Percentiles rank a stretch among this genome's conserved stretches.
Conservation (phyloP, 2,113 vertebrate species). For the Erpornis zantholeuca region DNA sequence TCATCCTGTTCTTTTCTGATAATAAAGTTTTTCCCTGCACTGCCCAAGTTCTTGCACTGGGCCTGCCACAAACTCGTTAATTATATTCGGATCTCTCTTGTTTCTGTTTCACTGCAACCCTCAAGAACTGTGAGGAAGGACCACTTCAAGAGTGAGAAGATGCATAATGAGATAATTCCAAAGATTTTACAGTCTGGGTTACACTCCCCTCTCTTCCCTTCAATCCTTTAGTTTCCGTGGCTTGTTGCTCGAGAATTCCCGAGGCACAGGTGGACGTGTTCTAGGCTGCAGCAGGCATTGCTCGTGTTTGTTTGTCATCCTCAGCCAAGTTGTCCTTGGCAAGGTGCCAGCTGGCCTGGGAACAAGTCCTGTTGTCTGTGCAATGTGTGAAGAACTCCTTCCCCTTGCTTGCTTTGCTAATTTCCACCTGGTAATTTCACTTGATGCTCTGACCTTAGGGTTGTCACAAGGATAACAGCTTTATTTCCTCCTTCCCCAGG, state of each 20-base stretch:
- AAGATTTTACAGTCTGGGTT: neutral
- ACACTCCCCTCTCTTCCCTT: neutral
- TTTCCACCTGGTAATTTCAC: neutral
- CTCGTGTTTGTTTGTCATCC: neutral
- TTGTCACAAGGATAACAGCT: neutral
- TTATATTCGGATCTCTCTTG: neutral
- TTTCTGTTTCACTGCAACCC: neutral
- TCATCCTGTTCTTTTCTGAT: neutral
- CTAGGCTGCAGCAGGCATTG: neutral
- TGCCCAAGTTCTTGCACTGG: neutral
- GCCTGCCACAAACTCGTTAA: neutral
- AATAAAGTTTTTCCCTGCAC: neutral
- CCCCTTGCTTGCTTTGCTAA: neutral
- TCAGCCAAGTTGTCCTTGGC: neutral
- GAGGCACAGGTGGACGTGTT: accelerated
- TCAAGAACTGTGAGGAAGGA: neutral
- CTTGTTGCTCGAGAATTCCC: neutral
- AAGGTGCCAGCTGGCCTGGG: neutral
- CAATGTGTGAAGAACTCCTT: neutral
- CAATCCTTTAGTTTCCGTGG: neutral
- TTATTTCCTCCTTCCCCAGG: accelerated
- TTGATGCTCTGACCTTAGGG: no score
- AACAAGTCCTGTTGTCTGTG: neutral
- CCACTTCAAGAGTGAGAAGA: neutral
- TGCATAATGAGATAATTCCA: neutral